Conservation (phyloP, 2,888 invertebrate genomes). For the Chorisops tibialis region DNA sequence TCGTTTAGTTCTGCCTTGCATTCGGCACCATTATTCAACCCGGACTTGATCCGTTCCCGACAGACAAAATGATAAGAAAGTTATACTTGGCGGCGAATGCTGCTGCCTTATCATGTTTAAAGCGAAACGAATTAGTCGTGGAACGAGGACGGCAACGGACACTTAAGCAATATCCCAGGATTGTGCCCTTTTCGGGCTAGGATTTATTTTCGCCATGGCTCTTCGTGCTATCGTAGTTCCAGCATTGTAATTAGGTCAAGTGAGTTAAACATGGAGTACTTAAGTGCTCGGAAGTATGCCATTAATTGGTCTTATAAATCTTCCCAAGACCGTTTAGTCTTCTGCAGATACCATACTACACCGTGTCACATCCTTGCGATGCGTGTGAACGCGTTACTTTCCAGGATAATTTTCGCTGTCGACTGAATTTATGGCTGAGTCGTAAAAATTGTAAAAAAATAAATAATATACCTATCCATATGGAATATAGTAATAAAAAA, state of each 20-base stretch:
- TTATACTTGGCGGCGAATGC: not conserved
- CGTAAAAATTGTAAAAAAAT: constrained; percentile 20
- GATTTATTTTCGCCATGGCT: not conserved
- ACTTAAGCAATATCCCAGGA: not conserved
- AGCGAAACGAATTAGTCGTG: not conserved
- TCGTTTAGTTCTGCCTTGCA: not conserved
- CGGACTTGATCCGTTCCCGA: constrained; percentile 10
- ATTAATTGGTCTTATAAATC: constrained; percentile 20
- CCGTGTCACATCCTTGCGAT: not conserved
- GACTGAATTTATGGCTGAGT: constrained; percentile 8
- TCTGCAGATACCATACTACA: too few relatives aligned
- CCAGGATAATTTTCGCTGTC: constrained; percentile 19
- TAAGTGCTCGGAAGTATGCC: constrained; percentile 17
- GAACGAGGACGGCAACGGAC: not conserved
- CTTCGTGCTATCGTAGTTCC: not conserved
- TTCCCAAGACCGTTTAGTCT: not conserved
- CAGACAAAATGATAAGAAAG: constrained; percentile 10
- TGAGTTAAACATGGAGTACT: constrained; percentile 15
- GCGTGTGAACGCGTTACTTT: not conserved
- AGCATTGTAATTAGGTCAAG: not conserved
- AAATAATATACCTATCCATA: too few relatives aligned
- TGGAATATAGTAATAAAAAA: too few relatives aligned
- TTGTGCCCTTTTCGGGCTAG: not conserved
- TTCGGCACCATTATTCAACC: not conserved
- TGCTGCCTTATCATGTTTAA: not conserved